Base-by-base conservation (phyloP, 2,113 vertebrate genomes). In the Peromyscus maniculatus region DNA sequence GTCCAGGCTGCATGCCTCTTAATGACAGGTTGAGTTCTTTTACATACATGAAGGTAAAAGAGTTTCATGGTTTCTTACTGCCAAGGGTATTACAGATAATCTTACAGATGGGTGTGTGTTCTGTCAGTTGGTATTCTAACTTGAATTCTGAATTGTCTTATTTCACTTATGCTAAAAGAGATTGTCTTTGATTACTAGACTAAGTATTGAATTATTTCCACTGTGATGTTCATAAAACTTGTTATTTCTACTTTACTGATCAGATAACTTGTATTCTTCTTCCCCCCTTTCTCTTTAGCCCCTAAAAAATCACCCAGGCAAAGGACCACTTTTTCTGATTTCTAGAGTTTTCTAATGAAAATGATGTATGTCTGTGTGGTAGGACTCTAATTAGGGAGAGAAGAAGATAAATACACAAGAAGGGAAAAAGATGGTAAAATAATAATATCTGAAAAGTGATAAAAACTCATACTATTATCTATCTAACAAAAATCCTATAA, bases 121-220 rank as follows among this genome's bases (percentile, higher is more conserved):
- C 6, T 71, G 0, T n/a, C 69, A 93, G 95, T 96, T 98, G 98
- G 97, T 97, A 97, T 96, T 98, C 97, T 98, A 97, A 71, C 4
- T 16, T 98, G 98, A 98, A 94, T 98, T 98, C 97, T 28, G 96
- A 97, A 97, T 98, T 98, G 98, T 98, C 97, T 98, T 97, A 97
- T 98, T 98, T 98, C 97, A 33, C 95, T 97, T 97, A 97, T 98
- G 96, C 84, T 98, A 74, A 98, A 97, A 98, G 97, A 98, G 98
- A 98, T 98, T 98, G 98, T 98, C 98, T 98, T 98, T 98, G 98
- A 98, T 98, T 98, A 98, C 96, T 98, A 98, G 98, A 98, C 97
- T 98, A 94, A 77, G 89, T 98, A 96, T 98, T 98, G 98, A 98
- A 98, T 98, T 98, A 98, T 98, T 98, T 98, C 95, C 97, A 98